phyloP scores from a whole-genome alignment of 2,888 invertebrate species.

The Aphrophora alni region DNA sequence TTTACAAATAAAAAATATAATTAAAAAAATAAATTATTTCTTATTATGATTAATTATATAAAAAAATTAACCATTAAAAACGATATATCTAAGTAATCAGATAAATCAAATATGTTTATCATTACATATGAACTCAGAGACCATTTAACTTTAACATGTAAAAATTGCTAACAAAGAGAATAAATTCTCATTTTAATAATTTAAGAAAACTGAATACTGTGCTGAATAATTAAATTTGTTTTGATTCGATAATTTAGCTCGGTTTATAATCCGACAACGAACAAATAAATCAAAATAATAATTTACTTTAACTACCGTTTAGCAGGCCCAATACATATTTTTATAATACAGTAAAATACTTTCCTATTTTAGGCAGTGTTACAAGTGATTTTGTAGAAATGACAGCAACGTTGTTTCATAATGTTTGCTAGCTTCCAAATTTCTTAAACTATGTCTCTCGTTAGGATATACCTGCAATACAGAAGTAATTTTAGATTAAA shows the following conservation, averaged over 20 bases:
- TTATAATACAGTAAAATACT: background rate
- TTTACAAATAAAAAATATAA: background rate
- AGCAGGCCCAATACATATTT: background rate
- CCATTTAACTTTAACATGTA: background rate
- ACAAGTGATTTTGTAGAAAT: constrained; percentile 85
- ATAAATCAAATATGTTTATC: background rate
- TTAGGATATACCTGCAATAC: constrained; percentile 90
- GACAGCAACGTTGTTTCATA: constrained; percentile 94
- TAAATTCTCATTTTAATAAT: background rate
- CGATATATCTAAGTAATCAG: background rate
- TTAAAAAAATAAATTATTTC: background rate
- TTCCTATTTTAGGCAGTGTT: constrained; percentile 45
- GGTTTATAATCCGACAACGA: background rate
- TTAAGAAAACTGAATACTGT: background rate
- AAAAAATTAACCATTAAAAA: background rate
- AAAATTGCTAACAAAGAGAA: too few species aligned
- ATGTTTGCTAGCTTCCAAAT: constrained; percentile 93
- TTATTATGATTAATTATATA: background rate
- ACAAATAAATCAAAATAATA: too few species aligned
- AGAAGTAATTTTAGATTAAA: constrained; percentile 19
- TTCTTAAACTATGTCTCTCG: constrained; percentile 94
- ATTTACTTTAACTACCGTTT: too few species aligned
- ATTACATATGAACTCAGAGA: background rate
- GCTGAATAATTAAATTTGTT: background rate
- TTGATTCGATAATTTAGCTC: background rate